Evolutionary conservation across 2,888 invertebrate genomes (phyloP).

Genomic region (Erynnis tages): DNA sequence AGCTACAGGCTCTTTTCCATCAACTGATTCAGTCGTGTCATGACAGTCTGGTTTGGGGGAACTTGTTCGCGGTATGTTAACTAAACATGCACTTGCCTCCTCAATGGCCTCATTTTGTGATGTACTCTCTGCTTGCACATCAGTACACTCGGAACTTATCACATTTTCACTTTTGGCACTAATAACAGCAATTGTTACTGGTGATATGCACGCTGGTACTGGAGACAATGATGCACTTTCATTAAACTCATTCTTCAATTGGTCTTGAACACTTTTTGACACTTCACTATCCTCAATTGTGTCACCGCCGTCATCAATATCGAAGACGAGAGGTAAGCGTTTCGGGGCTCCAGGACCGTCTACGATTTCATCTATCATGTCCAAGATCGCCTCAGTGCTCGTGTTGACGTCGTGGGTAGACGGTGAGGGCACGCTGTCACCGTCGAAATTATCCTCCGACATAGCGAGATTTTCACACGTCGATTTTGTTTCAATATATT

Average conservation of each 20-base stretch:
- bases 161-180: constrained; percentile 49
- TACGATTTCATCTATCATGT: constrained; percentile 78
- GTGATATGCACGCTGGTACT: constrained; percentile 3
- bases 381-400: constrained; percentile 76
- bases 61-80: constrained; percentile 42
- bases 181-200: constrained; percentile 34
- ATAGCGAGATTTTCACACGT: constrained; percentile 63
- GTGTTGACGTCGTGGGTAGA: constrained; percentile 72
- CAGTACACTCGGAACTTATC: constrained; percentile 34
- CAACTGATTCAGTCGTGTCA: constrained; percentile 31
- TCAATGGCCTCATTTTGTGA: constrained; percentile 36
- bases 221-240: constrained; percentile 29
- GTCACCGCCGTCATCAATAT: constrained; percentile 33
- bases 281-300: constrained; percentile 19
- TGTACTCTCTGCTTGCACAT: constrained; percentile 36
- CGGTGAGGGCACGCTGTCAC: constrained; percentile 74
- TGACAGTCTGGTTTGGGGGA: constrained; percentile 40
- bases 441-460: constrained; percentile 74
- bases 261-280: constrained; percentile 26
- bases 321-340: constrained; percentile 48
- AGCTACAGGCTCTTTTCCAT: constrained; percentile 32
- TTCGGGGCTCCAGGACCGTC: constrained; percentile 73
- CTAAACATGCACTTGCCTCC: constrained; percentile 39
- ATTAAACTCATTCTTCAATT: constrained; percentile 9
- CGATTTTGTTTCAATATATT: constrained; percentile 56